phyloP scores from a whole-genome alignment of 2,888 invertebrate genomes.

The Drosophila tanythrix region DNA sequence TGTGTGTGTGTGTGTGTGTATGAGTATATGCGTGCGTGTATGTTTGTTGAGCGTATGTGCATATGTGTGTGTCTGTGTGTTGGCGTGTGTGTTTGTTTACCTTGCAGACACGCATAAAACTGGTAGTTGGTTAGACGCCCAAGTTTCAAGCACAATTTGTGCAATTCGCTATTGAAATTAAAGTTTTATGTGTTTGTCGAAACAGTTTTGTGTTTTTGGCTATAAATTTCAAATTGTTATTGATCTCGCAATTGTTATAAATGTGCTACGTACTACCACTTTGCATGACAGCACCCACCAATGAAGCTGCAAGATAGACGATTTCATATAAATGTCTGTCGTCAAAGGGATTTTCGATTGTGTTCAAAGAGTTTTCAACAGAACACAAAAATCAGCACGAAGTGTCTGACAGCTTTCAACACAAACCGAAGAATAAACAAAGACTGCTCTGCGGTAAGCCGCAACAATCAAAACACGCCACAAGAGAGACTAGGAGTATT shows the following conservation, averaged over 20 bases:
- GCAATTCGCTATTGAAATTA: conserved; percentile 40
- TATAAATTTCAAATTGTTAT: conserved; percentile 10
- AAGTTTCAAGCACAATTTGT: conserved; percentile 37
- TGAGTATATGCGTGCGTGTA: conserved; percentile 4
- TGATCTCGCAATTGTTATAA: conserved; percentile 2
- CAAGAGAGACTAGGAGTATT: conserved; percentile 42
- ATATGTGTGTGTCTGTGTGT: conserved; percentile 8
- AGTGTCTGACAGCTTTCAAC: conserved; percentile 36
- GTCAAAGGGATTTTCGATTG: neutral
- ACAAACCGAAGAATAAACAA: neutral
- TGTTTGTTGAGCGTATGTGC: conserved; percentile 4
- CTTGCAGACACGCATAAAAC: conserved; percentile 41
- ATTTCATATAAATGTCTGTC: neutral
- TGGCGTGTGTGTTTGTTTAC: conserved; percentile 8
- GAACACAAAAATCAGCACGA: conserved; percentile 2
- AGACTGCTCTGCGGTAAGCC: conserved; percentile 25
- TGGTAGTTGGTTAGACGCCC: conserved; percentile 30
- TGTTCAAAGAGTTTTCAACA: neutral
- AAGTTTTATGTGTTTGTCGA: conserved; percentile 14
- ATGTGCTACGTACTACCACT: conserved; percentile 11
- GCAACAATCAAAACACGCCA: conserved; percentile 53
- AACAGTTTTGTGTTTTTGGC: neutral
- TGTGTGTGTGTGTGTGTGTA: neutral
- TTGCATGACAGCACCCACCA: neutral
- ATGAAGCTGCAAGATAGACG: neutral